phyloP scores from a whole-genome alignment of 2,113 vertebrate genomes.

The Rafetus swinhoei region DNA sequence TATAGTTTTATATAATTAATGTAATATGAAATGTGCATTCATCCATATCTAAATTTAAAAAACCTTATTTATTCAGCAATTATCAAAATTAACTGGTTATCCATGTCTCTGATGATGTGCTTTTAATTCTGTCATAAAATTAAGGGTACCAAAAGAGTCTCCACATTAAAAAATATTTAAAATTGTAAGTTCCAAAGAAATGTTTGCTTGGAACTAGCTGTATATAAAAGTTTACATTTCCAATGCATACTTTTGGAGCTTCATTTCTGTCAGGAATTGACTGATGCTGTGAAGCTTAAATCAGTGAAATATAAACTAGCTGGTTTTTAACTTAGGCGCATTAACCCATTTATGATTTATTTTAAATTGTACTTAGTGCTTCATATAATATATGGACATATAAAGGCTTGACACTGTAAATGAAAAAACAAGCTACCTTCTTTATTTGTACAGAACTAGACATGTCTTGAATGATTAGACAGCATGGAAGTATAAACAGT shows the following conservation, averaged over 20 bases:
- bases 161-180: not conserved
- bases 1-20: not conserved
- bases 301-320: not conserved
- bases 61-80: not conserved
- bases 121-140: not conserved
- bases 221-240: not conserved
- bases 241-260: not conserved
- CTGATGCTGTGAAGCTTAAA: not conserved
- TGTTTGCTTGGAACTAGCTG: accelerated
- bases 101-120: not conserved
- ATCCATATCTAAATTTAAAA: not conserved
- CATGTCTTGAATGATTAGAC: not conserved
- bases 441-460: not conserved
- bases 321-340: not conserved
- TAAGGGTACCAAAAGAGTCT: not conserved
- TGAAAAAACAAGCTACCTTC: not conserved
- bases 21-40: not conserved
- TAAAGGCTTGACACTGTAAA: not conserved
- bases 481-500: not conserved
- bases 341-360: not conserved
- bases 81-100: not conserved
- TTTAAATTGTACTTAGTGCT: not conserved
- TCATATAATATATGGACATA: not conserved
- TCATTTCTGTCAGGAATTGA: not conserved
- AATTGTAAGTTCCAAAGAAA: not conserved